phyloP scores from a whole-genome alignment of 2,113 vertebrate species.

The Odobenus rosmarus region DNA sequence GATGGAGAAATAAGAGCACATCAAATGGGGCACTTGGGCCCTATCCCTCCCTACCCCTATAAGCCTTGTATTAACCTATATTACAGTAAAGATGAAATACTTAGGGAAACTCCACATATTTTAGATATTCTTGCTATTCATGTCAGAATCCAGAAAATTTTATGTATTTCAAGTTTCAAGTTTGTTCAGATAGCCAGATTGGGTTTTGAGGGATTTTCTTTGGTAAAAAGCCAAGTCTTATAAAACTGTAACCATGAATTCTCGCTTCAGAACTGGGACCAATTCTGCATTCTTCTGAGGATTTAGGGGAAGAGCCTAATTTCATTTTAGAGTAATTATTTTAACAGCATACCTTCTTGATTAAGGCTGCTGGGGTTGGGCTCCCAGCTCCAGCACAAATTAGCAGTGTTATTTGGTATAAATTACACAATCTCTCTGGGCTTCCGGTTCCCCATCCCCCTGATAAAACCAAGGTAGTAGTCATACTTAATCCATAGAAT shows the following conservation, averaged over 20 bases:
- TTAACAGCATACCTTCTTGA: neutral
- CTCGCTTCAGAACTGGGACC: neutral
- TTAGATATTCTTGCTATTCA: neutral
- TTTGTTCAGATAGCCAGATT: neutral
- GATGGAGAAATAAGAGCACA: neutral
- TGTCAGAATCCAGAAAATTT: neutral
- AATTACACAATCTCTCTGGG: neutral
- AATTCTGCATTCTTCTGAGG: neutral
- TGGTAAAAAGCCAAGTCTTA: neutral
- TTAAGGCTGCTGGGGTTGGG: neutral
- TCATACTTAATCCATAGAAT: neutral
- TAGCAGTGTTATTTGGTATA: neutral
- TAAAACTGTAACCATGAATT: neutral
- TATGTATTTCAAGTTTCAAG: neutral
- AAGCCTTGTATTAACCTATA: neutral
- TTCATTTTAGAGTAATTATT: neutral
- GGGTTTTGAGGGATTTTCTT: neutral
- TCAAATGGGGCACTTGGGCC: neutral
- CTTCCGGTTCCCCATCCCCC: neutral
- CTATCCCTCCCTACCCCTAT: neutral
- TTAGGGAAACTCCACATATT: neutral
- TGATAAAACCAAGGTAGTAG: slow-evolving; percentile 10
- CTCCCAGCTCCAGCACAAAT: neutral
- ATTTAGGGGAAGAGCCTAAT: neutral
- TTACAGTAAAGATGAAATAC: neutral